phyloP scores from a whole-genome alignment of 1,140 invertebrate species.

The Pseudomyrmex gracilis region DNA sequence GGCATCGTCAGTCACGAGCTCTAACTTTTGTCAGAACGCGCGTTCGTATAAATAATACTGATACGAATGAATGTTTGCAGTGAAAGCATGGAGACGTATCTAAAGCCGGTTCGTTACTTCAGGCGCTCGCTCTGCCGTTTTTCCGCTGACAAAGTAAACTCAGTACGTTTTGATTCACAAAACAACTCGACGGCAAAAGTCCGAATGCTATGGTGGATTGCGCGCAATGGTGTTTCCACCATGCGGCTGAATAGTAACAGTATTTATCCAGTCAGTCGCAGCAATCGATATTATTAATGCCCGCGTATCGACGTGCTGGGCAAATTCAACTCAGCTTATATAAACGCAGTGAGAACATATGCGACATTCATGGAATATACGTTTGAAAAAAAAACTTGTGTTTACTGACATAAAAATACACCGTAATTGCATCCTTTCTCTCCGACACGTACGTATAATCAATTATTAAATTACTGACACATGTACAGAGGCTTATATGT shows the following conservation, averaged over 20 bases:
- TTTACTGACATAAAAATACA: too few species aligned
- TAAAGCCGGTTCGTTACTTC: constrained; percentile 31
- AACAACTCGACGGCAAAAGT: constrained; percentile 33
- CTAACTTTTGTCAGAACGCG: constrained; percentile 31
- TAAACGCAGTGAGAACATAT: background rate
- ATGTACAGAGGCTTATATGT: too few species aligned
- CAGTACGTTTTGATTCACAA: constrained; percentile 29
- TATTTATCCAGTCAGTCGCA: constrained; percentile 33
- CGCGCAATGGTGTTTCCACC: constrained; percentile 20
- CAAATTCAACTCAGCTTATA: constrained; percentile 44
- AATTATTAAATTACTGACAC: too few species aligned
- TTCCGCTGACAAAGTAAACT: constrained; percentile 55
- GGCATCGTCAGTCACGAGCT: background rate
- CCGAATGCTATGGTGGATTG: constrained; percentile 17
- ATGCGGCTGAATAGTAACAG: constrained; percentile 1
- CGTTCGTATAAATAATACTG: constrained; percentile 42
- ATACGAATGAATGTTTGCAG: constrained; percentile 54
- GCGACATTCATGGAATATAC: background rate
- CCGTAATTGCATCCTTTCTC: too few species aligned
- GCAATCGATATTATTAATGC: constrained; percentile 50
- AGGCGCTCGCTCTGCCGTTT: background rate
- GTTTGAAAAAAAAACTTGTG: too few species aligned
- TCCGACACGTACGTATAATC: background rate
- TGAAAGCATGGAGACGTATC: constrained; percentile 36
- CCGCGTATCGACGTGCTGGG: constrained; percentile 23